A percentile compares a stretch with the other conserved stretches of the same genome.
Conservation (phyloP, 2,113 vertebrate species). For the Eurypyga helias region DNA sequence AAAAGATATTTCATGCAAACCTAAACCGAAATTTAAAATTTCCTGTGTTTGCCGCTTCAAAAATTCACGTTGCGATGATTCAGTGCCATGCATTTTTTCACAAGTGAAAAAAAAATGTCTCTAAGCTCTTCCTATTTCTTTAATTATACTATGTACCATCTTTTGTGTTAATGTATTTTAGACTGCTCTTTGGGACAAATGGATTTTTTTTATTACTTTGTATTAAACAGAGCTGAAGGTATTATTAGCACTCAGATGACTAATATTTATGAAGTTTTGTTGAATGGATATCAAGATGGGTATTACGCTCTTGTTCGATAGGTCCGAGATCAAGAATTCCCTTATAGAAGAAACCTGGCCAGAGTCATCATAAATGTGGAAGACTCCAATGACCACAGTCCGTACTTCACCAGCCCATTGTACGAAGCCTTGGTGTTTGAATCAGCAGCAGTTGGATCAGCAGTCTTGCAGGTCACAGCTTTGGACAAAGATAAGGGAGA, state of each 20-base stretch:
- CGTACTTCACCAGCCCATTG: constrained; percentile 89
- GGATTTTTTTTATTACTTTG: not conserved
- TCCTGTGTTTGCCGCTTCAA: not conserved
- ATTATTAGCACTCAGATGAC: not conserved
- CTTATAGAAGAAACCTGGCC: constrained; percentile 91
- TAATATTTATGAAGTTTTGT: not conserved
- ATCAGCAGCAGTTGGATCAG: constrained; percentile 95
- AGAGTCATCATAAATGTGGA: constrained; percentile 92
- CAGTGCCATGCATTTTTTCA: not conserved
- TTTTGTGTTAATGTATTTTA: not conserved
- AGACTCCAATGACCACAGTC: constrained; percentile 94
- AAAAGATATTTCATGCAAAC: not conserved
- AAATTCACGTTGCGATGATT: not conserved
- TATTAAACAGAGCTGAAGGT: not conserved
- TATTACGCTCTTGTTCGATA: constrained; percentile 55
- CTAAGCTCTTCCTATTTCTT: not conserved
- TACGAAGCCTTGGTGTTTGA: constrained; percentile 94
- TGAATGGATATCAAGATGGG: not conserved
- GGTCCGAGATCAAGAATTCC: constrained; percentile 98
- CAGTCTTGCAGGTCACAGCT: constrained; percentile 92
- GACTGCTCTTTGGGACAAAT: not conserved
- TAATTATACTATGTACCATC: not conserved
- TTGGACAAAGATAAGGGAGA: constrained; percentile 96
- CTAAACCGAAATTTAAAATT: not conserved
- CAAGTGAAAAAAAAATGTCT: not conserved